Conservation (phyloP, 2,797 vertebrate species). For the Falco cherrug region DNA sequence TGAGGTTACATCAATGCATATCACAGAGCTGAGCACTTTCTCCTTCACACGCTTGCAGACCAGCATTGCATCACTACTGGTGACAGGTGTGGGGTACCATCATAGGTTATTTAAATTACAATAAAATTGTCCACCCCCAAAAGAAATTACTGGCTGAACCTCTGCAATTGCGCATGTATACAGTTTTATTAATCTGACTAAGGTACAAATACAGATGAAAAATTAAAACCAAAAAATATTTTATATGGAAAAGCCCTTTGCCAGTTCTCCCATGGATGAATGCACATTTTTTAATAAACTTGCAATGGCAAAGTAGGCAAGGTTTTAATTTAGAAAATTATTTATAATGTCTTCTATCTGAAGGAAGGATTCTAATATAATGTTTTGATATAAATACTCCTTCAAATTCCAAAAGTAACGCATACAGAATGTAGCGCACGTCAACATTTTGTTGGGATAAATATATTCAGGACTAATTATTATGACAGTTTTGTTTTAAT, state of each 20-base stretch:
- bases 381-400: background rate
- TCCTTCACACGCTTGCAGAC: background rate
- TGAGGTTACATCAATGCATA: background rate
- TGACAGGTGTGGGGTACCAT: background rate
- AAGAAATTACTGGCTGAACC: background rate
- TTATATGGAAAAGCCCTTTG: background rate
- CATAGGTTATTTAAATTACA: background rate
- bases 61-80: background rate
- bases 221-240: background rate
- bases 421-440: background rate
- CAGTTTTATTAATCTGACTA: background rate
- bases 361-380: background rate
- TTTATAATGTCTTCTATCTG: background rate
- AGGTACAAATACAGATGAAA: background rate
- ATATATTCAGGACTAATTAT: background rate
- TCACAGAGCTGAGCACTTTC: background rate
- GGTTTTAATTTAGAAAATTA: background rate
- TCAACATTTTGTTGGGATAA: background rate
- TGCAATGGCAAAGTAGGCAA: background rate
- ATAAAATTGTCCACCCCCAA: background rate
- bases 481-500: background rate
- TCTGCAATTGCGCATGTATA: background rate
- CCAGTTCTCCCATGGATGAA: background rate
- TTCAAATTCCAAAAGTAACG: background rate
- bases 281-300: background rate